Evolutionary conservation across 2,888 invertebrate genomes (phyloP), one percentile per base, ranked within the genome.

Genomic region (Synanthedon tipuliformis): DNA sequence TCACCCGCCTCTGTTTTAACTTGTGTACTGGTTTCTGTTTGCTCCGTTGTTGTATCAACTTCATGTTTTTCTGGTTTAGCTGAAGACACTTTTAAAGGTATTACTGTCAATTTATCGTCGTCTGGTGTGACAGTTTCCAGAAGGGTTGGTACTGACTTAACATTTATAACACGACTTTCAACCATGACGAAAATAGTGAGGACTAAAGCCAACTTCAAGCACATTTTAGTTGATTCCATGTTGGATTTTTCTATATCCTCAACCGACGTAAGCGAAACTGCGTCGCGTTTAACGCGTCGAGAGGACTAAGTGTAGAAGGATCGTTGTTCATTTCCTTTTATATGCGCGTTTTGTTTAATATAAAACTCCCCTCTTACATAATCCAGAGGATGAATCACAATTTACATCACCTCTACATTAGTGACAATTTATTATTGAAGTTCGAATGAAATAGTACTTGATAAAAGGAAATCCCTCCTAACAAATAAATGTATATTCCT

Each of bases 151-250:
- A 50, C 12, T 11, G 23, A 13, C 45, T 12, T 5, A 45, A 27
- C 48, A 52, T 54, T 51, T 56, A 54, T 56, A 56, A 48, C n/a
- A 48, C 58, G 52, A 40, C 64, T 57, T 52, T 67, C 60, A 49
- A 61, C 60, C 41, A 52, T 54, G 41, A 55, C 57, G 41, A 62
- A 52, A 52, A 65, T 52, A 13, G 58, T 54, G 13, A 64, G 54
- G 54, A 56, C 59, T 52, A 66, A 16, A 55, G 56, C 56, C 34
- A 63, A 50, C 53, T 61, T 59, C 12, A 51, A 54, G 15, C 45
- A 45, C 45, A n/a, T 45, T 45, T n/a, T 34, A 34, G 34, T 13
- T 7, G 45, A 45, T 8, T 45, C 45, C 45, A 45, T 45, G n/a
- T 13, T 45, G 11, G 45, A 13, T 7, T n/a, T 45, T 13, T 13